Evolutionary conservation across 2,888 invertebrate species (phyloP).

Genomic region (Andrena hattorfiana): DNA sequence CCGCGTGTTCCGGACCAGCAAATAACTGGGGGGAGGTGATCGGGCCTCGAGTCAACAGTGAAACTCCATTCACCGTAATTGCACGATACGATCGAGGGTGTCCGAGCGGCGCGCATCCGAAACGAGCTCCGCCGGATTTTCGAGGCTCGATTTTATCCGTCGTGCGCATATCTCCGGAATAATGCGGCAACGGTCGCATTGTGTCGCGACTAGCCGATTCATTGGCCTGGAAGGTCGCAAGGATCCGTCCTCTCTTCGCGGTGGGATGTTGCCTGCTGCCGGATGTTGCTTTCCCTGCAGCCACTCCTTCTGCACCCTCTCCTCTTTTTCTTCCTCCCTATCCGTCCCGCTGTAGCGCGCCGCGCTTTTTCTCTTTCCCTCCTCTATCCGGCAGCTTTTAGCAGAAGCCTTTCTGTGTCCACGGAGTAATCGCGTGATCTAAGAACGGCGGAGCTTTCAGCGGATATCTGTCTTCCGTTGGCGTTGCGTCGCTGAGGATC

Average conservation of each 20-base stretch:
- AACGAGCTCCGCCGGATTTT: slow-evolving; percentile 32
- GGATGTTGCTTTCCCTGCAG: slow-evolving; percentile 8
- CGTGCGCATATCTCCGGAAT: slow-evolving; percentile 18
- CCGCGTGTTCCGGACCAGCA: slow-evolving; percentile 1
- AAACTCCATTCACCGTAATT: slow-evolving; percentile 49
- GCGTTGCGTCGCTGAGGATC: slow-evolving; percentile 53
- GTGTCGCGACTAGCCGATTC: slow-evolving; percentile 17
- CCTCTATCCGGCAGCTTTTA: slow-evolving; percentile 74
- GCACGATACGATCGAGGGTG: slow-evolving; percentile 44
- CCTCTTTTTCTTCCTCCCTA: background rate
- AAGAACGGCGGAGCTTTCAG: slow-evolving; percentile 69
- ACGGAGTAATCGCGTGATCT: slow-evolving; percentile 80
- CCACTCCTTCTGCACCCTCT: background rate
- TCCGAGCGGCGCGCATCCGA: slow-evolving; percentile 6
- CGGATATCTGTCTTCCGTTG: slow-evolving; percentile 54
- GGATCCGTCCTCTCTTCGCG: slow-evolving; percentile 6
- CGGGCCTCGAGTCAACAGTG: slow-evolving; percentile 41
- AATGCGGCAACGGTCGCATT: slow-evolving; percentile 7
- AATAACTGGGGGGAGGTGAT: slow-evolving; percentile 35
- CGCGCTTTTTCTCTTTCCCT: background rate
- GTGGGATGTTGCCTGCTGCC: slow-evolving; percentile 28
- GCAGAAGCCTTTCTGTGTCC: slow-evolving; percentile 80
- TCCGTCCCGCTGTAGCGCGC: too few relatives aligned
- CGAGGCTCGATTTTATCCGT: slow-evolving; percentile 36
- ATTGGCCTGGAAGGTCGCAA: slow-evolving; percentile 11